Evolutionary conservation across 2,888 invertebrate species (phyloP), one percentile per base, ranked within the genome.

Genomic region (Drosophila hawaiiensis): DNA sequence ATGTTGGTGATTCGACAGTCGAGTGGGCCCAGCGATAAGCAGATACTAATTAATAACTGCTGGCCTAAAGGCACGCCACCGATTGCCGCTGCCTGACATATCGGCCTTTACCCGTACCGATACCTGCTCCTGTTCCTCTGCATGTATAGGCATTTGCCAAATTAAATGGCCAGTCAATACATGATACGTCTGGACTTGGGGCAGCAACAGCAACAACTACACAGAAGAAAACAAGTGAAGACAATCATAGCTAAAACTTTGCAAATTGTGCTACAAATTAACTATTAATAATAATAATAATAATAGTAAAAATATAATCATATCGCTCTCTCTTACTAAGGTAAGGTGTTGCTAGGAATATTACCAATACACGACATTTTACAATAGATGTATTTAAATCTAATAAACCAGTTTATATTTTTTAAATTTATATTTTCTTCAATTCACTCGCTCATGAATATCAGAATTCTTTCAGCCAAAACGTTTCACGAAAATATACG

Each of bases 31-130:
- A 59, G 49, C 72, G 89, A 85, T 88, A 85, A 85, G 86, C 83
- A 85, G 90, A 88, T 85, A 85, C 89, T 88, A 85, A 85, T 85
- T 85, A 85, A 88, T 85, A 85, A 85, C 78, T 47, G 78, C 56
- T 56, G 41, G 74, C 73, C 67, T 22, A 33, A 25, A 62, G 80
- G 60, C 53, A 39, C 47, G 61, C 55, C 55, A 53, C 53, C 68
- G 52, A 59, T 75, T 75, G 69, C 56, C 64, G 54, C 55, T 58
- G 63, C 79, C 80, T 83, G 90, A 85, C 90, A 88, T 85, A 78
- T 84, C 85, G 76, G 37, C 19, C 25, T 29, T 28, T 6, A 37
- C 28, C 22, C 33, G 10, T 4, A 35, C 54, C 43, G 22, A 43
- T 22, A 22, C 1, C 35, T 54, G 4, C 33, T 33, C n/a, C 29